A percentile compares a stretch with the other conserved stretches of the same genome.
phyloP scores from a whole-genome alignment of 2,113 vertebrate genomes.

The Pundamilia nyererei region DNA sequence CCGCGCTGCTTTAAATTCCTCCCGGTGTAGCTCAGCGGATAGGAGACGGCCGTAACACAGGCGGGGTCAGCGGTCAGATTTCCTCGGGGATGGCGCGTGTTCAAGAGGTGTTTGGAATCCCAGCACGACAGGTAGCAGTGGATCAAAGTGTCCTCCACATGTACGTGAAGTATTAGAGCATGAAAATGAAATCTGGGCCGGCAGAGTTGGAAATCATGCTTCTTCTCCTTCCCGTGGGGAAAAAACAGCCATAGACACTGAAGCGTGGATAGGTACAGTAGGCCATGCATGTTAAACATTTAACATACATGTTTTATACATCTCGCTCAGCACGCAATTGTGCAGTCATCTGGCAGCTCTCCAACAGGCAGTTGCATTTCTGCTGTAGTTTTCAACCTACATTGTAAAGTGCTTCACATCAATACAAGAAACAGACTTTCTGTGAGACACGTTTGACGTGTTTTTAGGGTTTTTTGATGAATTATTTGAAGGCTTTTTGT shows the following conservation, averaged over 20 bases:
- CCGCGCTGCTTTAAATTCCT: constrained; percentile 21
- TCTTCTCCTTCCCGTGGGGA: background rate
- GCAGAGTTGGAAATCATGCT: background rate
- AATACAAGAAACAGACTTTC: background rate
- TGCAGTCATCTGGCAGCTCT: constrained; percentile 54
- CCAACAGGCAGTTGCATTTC: background rate
- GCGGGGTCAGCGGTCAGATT: background rate
- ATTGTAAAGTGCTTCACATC: background rate
- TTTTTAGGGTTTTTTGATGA: background rate
- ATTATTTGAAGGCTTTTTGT: background rate
- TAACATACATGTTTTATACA: background rate
- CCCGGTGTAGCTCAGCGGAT: background rate
- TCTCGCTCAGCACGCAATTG: constrained; percentile 34
- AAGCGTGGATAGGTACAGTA: background rate
- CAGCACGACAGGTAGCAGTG: background rate
- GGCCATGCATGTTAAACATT: background rate
- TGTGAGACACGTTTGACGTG: background rate
- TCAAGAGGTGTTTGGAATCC: background rate
- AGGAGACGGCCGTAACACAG: background rate
- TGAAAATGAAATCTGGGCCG: background rate
- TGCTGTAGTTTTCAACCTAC: background rate
- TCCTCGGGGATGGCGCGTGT: background rate
- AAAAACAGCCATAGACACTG: background rate
- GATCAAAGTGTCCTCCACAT: background rate
- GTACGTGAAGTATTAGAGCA: background rate